Evolutionary conservation across 35 echinoderm and acorn worm genomes (phyloP).

Genomic region (Anneissia japonica): DNA sequence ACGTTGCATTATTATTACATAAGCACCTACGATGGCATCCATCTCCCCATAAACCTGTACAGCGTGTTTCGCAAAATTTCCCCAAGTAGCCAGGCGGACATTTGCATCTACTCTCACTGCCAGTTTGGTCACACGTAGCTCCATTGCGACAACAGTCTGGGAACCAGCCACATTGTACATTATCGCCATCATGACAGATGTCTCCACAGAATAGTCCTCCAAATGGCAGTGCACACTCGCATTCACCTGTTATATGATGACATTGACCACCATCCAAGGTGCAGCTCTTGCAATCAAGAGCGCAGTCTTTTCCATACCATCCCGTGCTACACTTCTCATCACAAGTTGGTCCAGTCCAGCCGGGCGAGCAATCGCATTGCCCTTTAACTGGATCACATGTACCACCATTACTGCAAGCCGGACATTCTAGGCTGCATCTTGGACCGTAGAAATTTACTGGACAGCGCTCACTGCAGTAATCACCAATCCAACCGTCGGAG

Average conservation of each 20-base stretch:
- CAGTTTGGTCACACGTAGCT: background rate
- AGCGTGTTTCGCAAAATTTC: background rate
- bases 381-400: background rate
- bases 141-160: background rate
- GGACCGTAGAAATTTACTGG: background rate
- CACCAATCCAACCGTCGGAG: slow-evolving; percentile 44
- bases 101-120: background rate
- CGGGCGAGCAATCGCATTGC: background rate
- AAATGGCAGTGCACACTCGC: background rate
- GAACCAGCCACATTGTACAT: background rate
- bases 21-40: background rate
- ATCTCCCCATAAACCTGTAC: background rate
- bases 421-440: background rate
- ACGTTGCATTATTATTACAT: background rate
- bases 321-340: background rate
- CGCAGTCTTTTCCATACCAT: background rate
- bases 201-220: background rate
- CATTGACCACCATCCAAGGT: background rate
- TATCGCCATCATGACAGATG: background rate
- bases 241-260: background rate
- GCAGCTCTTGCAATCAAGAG: background rate
- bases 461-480: slow-evolving; percentile 39
- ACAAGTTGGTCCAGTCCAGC: background rate
- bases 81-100: background rate
- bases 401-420: background rate